Percentiles rank a stretch among this genome's conserved stretches.
phyloP scores from a whole-genome alignment of 2,888 invertebrate genomes.

The Pyrrhia umbra region DNA sequence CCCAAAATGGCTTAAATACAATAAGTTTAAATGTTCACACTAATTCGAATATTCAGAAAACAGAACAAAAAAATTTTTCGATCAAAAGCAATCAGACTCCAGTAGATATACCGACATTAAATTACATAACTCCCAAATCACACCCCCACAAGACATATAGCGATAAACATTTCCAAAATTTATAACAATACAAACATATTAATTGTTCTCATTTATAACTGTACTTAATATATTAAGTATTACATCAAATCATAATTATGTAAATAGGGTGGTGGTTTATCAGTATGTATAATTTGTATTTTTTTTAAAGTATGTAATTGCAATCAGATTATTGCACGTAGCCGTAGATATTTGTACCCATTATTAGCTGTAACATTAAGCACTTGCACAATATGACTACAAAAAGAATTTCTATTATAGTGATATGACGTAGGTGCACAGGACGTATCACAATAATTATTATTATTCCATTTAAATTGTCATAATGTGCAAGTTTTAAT shows the following conservation, averaged over 20 bases:
- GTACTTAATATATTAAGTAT: constrained; percentile 78
- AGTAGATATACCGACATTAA: constrained; percentile 83
- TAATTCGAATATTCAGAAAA: constrained; percentile 82
- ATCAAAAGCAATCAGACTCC: constrained; percentile 76
- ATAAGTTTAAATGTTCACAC: constrained; percentile 87
- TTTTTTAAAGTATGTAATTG: constrained; percentile 58
- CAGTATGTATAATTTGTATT: constrained; percentile 65
- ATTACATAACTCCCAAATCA: constrained; percentile 86
- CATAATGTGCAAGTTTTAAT: constrained; percentile 57
- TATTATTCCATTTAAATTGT: constrained; percentile 31
- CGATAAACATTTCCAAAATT: constrained; percentile 88
- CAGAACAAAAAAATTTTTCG: constrained; percentile 70
- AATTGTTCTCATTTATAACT: constrained; percentile 64
- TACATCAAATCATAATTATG: constrained; percentile 67
- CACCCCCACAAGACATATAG: constrained; percentile 77
- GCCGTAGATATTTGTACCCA: constrained; percentile 36
- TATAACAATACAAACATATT: constrained; percentile 81
- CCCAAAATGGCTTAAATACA: constrained; percentile 85
- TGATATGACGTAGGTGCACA: constrained; percentile 6
- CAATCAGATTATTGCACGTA: constrained; percentile 55
- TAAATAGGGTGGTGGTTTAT: constrained; percentile 80
- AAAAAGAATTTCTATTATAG: constrained; percentile 16
- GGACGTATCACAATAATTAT: constrained; percentile 15
- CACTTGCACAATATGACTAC: constrained; percentile 60
- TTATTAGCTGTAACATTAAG: constrained; percentile 42